These are phyloP conservation scores for Carollia perspicillata DNA, from an alignment of 2,113 vertebrate species.

Conservation along the genomic window DNA sequence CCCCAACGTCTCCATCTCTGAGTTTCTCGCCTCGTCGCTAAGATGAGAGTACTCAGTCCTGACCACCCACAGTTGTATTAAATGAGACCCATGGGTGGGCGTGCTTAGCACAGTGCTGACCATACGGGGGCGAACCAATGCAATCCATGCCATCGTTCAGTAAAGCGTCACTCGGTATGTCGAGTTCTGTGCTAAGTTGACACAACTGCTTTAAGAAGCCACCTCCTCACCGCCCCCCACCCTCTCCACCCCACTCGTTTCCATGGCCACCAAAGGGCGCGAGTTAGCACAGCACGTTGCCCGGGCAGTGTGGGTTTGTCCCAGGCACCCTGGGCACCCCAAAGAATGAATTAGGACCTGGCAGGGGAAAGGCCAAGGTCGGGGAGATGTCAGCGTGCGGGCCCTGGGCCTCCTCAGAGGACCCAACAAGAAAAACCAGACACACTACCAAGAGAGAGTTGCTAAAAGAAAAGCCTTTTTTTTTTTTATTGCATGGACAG, in stretches of 20 bases:
- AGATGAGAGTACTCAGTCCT: not conserved
- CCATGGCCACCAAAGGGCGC: not conserved
- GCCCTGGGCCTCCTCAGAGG: not conserved
- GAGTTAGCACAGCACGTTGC: not conserved
- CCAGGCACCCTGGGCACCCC: fast-evolving
- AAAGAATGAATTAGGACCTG: not conserved
- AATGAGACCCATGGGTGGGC: fast-evolving
- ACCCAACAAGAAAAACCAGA: not conserved
- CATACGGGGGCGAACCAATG: not conserved
- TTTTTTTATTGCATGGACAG: slow-evolving; percentile 57
- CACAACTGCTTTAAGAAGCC: not conserved
- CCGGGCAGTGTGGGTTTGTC: not conserved
- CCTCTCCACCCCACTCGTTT: not conserved
- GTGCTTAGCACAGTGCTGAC: not conserved
- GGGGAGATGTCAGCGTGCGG: not conserved
- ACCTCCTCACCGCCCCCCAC: not conserved
- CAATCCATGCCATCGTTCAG: not conserved
- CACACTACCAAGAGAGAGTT: not conserved
- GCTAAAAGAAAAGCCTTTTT: slow-evolving; percentile 6
- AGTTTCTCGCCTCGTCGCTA: not conserved
- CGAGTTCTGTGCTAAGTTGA: not conserved
- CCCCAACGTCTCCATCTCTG: not conserved
- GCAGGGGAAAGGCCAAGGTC: not conserved
- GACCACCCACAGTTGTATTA: not conserved
- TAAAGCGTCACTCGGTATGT: not conserved